These are phyloP conservation scores for Jacana jacana DNA, from an alignment of 2,113 vertebrate species.

Conservation along the genomic window DNA sequence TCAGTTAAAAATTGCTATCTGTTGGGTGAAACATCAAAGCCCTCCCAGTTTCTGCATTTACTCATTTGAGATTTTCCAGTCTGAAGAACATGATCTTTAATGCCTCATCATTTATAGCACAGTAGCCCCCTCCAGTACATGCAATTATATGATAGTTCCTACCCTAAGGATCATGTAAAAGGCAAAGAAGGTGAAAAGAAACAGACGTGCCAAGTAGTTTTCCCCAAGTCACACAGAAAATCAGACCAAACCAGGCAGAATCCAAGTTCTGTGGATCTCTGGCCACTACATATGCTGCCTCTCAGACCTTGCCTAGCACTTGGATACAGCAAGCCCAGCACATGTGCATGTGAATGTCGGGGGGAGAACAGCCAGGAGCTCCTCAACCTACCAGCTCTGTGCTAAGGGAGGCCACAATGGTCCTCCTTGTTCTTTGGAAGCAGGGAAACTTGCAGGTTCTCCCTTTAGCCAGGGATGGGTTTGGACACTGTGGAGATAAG, in stretches of 20 bases:
- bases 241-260: not conserved
- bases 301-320: not conserved
- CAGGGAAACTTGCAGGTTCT: not conserved
- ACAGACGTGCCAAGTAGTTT: not conserved
- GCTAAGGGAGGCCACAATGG: not conserved
- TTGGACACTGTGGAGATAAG: not conserved
- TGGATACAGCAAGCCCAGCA: not conserved
- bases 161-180: not conserved
- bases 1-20: not conserved
- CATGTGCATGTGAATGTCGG: fast-evolving
- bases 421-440: not conserved
- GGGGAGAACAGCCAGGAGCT: not conserved
- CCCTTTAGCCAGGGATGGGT: not conserved
- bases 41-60: not conserved
- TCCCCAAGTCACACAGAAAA: not conserved
- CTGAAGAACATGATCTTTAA: not conserved
- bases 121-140: not conserved
- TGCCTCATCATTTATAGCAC: not conserved
- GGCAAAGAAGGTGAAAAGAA: not conserved
- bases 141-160: not conserved
- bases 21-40: not conserved
- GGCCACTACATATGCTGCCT: not conserved
- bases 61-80: not conserved
- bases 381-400: fast-evolving
- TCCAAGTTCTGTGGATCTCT: not conserved